These are phyloP conservation scores for Drosophila virilis DNA, from an alignment of 1,140 invertebrate species.

Conservation along the genomic window DNA sequence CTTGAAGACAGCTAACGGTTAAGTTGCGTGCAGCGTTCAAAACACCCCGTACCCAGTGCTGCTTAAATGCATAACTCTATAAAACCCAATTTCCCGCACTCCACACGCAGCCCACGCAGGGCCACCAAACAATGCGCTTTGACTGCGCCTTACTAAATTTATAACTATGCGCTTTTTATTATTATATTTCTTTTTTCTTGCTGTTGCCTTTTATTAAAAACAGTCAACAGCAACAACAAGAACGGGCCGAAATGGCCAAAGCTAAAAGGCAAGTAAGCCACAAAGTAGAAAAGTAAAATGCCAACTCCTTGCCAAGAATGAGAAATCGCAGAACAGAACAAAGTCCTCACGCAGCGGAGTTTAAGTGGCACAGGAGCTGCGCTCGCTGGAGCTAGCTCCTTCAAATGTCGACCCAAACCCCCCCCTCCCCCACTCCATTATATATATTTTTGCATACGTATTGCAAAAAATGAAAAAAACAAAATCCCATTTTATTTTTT, in stretches of 20 bases:
- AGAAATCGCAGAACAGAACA: conserved; percentile 37
- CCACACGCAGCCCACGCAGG: conserved; percentile 25
- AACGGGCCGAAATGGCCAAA: conserved; percentile 61
- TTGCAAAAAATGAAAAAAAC: conserved; percentile 47
- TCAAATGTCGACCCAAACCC: conserved; percentile 37
- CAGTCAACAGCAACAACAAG: conserved; percentile 56
- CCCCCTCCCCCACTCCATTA: background rate
- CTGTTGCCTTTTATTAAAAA: conserved; percentile 73
- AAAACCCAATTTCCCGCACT: conserved; percentile 53
- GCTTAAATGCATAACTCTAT: conserved; percentile 40
- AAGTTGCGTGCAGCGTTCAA: conserved; percentile 66
- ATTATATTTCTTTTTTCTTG: conserved; percentile 44
- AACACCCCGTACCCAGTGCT: conserved; percentile 6
- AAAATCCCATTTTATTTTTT: conserved; percentile 41
- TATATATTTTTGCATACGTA: conserved; percentile 75
- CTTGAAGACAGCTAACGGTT: conserved; percentile 44
- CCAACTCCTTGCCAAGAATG: conserved; percentile 64
- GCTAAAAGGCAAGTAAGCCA: conserved; percentile 80
- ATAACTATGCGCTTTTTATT: conserved; percentile 75
- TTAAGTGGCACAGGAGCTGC: conserved; percentile 68
- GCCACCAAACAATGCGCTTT: conserved; percentile 66
- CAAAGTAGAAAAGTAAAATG: conserved; percentile 80
- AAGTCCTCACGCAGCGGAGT: conserved; percentile 68
- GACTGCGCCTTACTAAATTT: conserved; percentile 72
- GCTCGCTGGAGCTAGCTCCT: conserved; percentile 23